Percentiles rank a stretch among this genome's conserved stretches.
Conservation (phyloP, 2,113 vertebrate species). For the Microcebus tavaratra region DNA sequence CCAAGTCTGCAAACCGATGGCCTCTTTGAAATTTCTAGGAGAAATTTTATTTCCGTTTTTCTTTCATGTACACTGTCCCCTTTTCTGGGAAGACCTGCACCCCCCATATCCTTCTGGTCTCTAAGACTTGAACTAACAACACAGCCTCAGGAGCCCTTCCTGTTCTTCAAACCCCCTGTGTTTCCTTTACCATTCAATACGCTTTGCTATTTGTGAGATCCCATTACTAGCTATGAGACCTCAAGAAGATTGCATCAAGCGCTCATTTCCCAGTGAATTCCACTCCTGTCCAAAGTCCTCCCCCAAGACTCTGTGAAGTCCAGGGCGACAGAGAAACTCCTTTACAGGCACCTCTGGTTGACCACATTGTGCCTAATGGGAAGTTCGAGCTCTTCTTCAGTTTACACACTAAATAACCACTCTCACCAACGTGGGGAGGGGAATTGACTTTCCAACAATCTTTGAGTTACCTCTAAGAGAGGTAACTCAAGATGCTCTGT, state of each 20-base stretch:
- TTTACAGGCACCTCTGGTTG: not conserved
- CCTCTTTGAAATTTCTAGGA: conserved; percentile 22
- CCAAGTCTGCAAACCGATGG: not conserved
- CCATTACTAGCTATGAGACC: not conserved
- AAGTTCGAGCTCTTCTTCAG: not conserved
- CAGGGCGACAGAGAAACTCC: not conserved
- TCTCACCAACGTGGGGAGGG: not conserved
- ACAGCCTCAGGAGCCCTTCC: not conserved
- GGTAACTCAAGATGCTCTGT: not conserved
- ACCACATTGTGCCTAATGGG: not conserved
- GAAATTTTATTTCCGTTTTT: not conserved
- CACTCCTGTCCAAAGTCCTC: not conserved
- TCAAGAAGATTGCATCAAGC: not conserved
- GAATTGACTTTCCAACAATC: not conserved
- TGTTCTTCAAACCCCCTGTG: not conserved
- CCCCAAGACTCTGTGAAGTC: not conserved
- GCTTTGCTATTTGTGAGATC: not conserved
- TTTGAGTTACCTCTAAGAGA: not conserved
- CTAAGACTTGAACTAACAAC: not conserved
- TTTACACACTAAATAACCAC: not conserved
- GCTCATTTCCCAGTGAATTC: not conserved
- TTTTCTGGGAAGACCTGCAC: not conserved
- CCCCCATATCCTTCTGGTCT: not conserved
- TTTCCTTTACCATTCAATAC: not conserved
- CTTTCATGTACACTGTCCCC: not conserved